Evolutionary conservation across 2,797 vertebrate species (phyloP).

Genomic region (Acipenser ruthenus): DNA sequence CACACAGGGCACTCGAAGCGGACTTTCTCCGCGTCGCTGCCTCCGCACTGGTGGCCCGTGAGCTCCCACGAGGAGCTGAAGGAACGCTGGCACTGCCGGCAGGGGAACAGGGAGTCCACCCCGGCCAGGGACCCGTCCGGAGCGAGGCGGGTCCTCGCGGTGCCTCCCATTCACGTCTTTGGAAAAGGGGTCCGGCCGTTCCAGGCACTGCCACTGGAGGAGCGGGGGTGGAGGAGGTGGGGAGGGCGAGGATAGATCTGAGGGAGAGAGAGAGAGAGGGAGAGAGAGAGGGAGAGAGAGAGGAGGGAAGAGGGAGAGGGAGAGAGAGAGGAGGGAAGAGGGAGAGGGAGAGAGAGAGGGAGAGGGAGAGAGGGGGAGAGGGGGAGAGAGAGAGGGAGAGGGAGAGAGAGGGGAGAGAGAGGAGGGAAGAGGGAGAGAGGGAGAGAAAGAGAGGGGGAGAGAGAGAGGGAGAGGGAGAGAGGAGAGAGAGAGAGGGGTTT

Average conservation of each 20-base stretch:
- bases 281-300: neutral
- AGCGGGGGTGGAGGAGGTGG: too few relatives aligned
- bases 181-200: neutral
- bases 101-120: conserved; percentile 4
- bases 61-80: conserved; percentile 23
- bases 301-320: too few relatives aligned
- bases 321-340: neutral
- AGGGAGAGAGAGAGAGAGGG: too few relatives aligned
- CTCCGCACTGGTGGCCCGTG: conserved; percentile 14
- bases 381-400: neutral
- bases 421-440: too few relatives aligned
- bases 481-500: neutral
- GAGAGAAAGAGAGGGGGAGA: neutral
- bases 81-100: conserved; percentile 11
- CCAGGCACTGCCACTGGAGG: neutral
- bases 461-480: too few relatives aligned
- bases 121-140: neutral
- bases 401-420: neutral
- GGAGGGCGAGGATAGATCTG: too few relatives aligned
- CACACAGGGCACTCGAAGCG: conserved; percentile 18
- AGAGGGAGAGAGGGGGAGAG: neutral
- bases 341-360: neutral
- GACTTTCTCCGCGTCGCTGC: neutral
- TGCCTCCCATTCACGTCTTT: neutral
- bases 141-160: neutral